These are phyloP conservation scores for Crocidura indochinensis DNA, from an alignment of 2,797 vertebrate species.

Conservation along the genomic window DNA sequence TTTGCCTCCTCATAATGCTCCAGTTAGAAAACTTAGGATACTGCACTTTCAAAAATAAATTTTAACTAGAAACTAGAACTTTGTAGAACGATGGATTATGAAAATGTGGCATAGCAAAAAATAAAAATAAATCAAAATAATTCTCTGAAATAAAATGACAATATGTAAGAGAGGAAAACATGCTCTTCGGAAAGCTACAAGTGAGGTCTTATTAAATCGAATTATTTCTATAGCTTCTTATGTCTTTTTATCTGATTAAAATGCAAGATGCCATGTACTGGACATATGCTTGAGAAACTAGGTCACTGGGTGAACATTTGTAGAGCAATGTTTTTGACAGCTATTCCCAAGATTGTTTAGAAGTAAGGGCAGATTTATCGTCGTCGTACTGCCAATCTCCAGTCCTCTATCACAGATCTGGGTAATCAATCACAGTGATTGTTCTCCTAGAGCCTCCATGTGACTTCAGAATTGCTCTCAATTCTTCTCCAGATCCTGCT, in stretches of 20 bases:
- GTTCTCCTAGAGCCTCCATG: slow-evolving; percentile 19
- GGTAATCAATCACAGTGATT: slow-evolving; percentile 62
- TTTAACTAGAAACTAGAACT: background rate
- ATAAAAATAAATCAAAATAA: background rate
- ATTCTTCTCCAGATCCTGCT: background rate
- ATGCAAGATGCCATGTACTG: background rate
- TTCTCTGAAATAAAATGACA: slow-evolving; percentile 28
- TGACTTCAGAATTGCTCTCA: slow-evolving; percentile 48
- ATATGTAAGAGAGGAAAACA: background rate
- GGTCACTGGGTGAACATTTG: slow-evolving; percentile 76
- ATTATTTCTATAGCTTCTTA: slow-evolving; percentile 23
- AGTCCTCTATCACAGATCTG: slow-evolving; percentile 13
- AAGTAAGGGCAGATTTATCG: slow-evolving; percentile 59
- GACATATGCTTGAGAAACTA: slow-evolving; percentile 43
- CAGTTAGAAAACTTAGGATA: slow-evolving; percentile 9
- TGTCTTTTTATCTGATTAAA: slow-evolving; percentile 48
- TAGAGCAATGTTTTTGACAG: slow-evolving; percentile 70
- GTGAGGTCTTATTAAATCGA: slow-evolving; percentile 18
- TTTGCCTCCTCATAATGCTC: background rate
- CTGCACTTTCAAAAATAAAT: background rate
- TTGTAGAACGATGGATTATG: slow-evolving; percentile 13
- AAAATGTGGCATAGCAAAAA: background rate
- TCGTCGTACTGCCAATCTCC: slow-evolving; percentile 17
- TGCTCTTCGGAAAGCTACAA: background rate
- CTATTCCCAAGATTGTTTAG: slow-evolving; percentile 51